These are phyloP conservation scores for Heterotilapia buettikoferi DNA, from an alignment of 2,113 vertebrate species.

Conservation along the genomic window DNA sequence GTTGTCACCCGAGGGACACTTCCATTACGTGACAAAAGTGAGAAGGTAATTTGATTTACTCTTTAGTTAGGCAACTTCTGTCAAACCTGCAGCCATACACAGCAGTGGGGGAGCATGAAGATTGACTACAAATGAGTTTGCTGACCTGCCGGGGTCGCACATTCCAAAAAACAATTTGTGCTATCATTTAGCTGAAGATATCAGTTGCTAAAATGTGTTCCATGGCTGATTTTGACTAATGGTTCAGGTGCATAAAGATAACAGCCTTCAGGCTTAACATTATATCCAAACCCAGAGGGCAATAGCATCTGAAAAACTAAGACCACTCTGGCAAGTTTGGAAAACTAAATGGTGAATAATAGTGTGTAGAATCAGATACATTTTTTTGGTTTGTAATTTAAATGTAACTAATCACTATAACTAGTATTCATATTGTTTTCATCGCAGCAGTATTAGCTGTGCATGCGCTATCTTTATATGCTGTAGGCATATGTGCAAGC, in stretches of 20 bases:
- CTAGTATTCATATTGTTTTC: neutral
- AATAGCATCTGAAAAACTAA: neutral
- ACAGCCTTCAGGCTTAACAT: neutral
- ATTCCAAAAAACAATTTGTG: constrained; percentile 55
- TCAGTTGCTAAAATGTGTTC: constrained; percentile 39
- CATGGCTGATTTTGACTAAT: constrained; percentile 42
- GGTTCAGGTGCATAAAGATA: constrained; percentile 23
- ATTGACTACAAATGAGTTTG: constrained; percentile 76
- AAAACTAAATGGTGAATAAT: neutral
- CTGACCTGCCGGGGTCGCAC: constrained; percentile 72
- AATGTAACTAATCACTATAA: neutral
- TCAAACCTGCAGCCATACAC: constrained; percentile 69
- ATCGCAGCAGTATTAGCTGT: neutral
- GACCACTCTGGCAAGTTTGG: neutral
- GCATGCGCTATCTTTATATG: neutral
- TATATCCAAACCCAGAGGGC: neutral
- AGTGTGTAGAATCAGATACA: neutral
- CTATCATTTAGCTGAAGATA: constrained; percentile 39
- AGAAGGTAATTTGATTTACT: constrained; percentile 79
- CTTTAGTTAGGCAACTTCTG: constrained; percentile 76
- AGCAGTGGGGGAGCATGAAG: constrained; percentile 58
- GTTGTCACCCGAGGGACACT: constrained; percentile 65
- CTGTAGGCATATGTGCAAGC: neutral
- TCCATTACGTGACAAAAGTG: constrained; percentile 68
- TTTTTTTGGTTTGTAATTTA: neutral